These are phyloP conservation scores for Galemys pyrenaicus DNA, from an alignment of 2,113 vertebrate genomes.

Conservation along the genomic window DNA sequence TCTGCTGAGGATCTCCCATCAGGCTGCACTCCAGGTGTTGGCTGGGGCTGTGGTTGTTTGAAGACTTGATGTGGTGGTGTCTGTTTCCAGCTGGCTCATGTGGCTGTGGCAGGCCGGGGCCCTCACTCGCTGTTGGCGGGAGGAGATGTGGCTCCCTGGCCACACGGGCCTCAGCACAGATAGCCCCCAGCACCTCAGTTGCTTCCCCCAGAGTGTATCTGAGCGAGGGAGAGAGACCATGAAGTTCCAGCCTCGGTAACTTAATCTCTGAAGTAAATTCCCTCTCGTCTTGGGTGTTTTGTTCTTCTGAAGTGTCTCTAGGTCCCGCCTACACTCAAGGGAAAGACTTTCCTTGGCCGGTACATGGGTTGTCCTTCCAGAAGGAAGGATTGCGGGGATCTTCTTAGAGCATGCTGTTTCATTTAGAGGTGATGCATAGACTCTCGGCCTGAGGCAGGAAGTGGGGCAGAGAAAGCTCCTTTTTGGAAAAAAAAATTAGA, in stretches of 20 bases:
- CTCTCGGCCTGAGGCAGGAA: not conserved
- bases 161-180: not conserved
- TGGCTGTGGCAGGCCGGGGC: not conserved
- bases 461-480: not conserved
- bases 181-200: not conserved
- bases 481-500: not conserved
- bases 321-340: not conserved
- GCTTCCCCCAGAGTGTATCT: not conserved
- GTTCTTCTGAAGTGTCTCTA: not conserved
- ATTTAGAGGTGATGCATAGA: not conserved
- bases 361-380: not conserved
- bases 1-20: not conserved
- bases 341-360: not conserved
- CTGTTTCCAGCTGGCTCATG: not conserved
- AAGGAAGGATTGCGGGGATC: not conserved
- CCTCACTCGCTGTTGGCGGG: not conserved
- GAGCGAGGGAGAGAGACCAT: not conserved
- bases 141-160: not conserved
- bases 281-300: not conserved
- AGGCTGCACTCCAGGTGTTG: not conserved
- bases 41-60: not conserved
- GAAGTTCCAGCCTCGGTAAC: not conserved
- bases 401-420: not conserved
- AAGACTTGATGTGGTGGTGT: not conserved
- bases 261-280: not conserved